phyloP scores from a whole-genome alignment of 2,797 vertebrate species.

The Thripadectes ignobilis region DNA sequence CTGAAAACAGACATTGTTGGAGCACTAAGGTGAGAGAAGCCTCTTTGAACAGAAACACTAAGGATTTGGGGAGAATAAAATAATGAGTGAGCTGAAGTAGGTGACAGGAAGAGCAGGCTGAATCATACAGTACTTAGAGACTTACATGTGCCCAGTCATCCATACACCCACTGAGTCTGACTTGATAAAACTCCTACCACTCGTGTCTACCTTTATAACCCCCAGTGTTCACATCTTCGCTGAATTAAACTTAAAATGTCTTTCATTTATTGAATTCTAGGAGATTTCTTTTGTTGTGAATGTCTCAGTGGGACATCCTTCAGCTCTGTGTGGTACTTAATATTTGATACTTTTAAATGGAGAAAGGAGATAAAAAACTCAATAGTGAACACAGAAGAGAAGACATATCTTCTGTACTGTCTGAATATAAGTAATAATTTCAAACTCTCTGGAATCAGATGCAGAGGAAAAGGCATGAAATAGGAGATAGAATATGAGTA shows the following conservation, averaged over 20 bases:
- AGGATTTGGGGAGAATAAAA: neutral
- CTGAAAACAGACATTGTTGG: neutral
- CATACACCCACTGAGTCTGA: neutral
- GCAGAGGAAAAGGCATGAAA: neutral
- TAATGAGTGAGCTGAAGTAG: neutral
- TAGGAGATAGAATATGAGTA: neutral
- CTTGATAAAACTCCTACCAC: neutral
- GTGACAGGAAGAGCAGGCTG: neutral
- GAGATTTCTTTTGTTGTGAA: neutral
- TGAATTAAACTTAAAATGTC: neutral
- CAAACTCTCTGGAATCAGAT: neutral
- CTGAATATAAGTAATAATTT: neutral
- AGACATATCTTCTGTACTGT: neutral
- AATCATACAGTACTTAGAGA: neutral
- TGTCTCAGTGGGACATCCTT: neutral
- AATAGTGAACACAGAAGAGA: neutral
- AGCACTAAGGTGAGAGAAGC: neutral
- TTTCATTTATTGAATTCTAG: neutral
- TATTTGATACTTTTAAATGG: neutral
- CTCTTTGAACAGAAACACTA: neutral
- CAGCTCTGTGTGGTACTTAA: neutral
- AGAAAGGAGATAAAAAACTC: neutral
- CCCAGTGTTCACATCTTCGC: neutral
- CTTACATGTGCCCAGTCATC: accelerated
- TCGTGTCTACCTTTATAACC: neutral